Conservation (phyloP, 64 coral and sea anemone species). For the Pachyseris speciosa region DNA sequence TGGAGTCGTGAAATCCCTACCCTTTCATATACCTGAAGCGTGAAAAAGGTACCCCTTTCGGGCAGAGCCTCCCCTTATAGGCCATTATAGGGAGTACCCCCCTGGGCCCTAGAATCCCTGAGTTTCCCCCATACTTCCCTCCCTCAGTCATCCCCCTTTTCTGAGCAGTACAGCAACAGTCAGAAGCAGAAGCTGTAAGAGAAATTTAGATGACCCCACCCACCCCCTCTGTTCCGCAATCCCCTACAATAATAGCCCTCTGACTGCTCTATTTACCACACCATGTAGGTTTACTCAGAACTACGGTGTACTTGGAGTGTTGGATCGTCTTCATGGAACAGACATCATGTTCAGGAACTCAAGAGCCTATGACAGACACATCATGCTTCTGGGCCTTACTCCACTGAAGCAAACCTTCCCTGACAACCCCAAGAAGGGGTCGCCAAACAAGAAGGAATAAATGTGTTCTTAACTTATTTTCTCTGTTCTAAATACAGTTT, state of each 20-base stretch:
- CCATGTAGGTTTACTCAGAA: conserved; percentile 90
- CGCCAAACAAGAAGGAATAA: conserved; percentile 35
- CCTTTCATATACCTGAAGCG: no score
- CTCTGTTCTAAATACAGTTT: not conserved
- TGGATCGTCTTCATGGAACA: conserved; percentile 95
- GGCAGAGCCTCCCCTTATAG: no score
- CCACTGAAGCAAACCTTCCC: conserved; percentile 83
- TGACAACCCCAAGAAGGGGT: conserved; percentile 57
- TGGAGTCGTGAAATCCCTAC: no score
- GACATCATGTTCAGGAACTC: conserved; percentile 87
- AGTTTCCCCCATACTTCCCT: no score
- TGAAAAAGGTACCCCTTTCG: no score
- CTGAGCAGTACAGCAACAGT: no score
- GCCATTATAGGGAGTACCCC: no score
- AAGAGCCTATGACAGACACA: conserved; percentile 92
- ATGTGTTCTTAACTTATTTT: not conserved
- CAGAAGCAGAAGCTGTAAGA: no score
- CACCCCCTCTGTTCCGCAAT: not conserved
- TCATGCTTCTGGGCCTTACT: conserved; percentile 67
- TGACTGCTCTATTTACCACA: not conserved
- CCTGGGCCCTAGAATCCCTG: no score
- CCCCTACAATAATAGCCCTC: not conserved
- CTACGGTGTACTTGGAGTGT: conserved; percentile 93
- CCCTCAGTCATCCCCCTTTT: no score
- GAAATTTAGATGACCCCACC: no score